Evolutionary conservation across 2,113 vertebrate genomes (phyloP), one percentile per base, ranked within the genome.

Genomic region (Phalacrocorax carbo): DNA sequence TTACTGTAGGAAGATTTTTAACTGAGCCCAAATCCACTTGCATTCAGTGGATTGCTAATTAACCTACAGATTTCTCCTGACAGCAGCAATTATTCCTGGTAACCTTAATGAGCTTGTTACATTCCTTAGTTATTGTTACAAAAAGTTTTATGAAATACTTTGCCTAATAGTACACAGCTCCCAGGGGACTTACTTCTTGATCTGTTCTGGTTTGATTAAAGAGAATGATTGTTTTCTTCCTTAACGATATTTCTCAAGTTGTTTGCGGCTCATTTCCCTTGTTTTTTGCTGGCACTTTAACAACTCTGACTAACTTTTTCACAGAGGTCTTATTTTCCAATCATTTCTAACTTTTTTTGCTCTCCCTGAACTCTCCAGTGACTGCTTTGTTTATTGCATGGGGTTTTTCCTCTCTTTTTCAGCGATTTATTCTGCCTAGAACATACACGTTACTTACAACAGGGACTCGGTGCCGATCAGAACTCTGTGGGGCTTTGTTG

Each of bases 61-160:
- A 92, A 83, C 80, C 57, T 60, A 82, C 66, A 86, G 80, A 68
- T 86, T 60, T 82, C 61, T 93, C 86, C 92, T 89, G 69, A 92
- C 78, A 72, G 80, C 82, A 92, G 55, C 72, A 94, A 96, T 94
- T 92, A 96, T 79, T 88, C 87, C 92, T 72, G 89, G 83, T 88
- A 92, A 95, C 65, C 62, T 94, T 93, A 92, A 96, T 55, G 27
- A 95, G 90, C 80, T 79, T 94, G 55, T 51, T 88, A 86, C 44
- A 76, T 92, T 95, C 69, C 27, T 71, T 72, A 80, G 82, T 65
- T 92, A 95, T 81, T 93, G 82, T 92, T 92, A 84, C 11, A 34
- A 86, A 84, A 95, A 93, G 30, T 69, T 93, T 10, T 4, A 86
- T 16, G 10, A 86, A 95, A 86, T 72, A 57, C 40, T 93, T 90